Percentiles rank a stretch among this genome's conserved stretches.
These are phyloP conservation scores for Scalopus aquaticus DNA, from an alignment of 2,113 vertebrate species.

Conservation along the genomic window DNA sequence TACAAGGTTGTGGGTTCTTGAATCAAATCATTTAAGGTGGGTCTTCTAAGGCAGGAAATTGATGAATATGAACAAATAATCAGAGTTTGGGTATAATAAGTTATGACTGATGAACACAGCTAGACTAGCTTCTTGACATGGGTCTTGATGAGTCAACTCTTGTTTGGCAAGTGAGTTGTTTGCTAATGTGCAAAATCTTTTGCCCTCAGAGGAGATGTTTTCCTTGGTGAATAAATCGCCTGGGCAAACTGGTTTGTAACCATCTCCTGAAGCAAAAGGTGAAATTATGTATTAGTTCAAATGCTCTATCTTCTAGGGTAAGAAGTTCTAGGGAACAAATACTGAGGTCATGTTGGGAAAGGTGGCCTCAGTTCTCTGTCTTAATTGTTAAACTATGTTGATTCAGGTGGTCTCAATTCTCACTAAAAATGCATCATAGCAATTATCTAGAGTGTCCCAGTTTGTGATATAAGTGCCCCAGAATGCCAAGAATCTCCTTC, in stretches of 20 bases:
- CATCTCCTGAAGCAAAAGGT: constrained; percentile 11
- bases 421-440: neutral
- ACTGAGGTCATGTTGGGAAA: neutral
- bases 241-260: neutral
- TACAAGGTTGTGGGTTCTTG: neutral
- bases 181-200: neutral
- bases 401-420: neutral
- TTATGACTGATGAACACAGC: neutral
- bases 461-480: neutral
- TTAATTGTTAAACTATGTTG: neutral
- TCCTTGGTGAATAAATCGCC: neutral
- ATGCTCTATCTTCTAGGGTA: neutral
- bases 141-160: constrained; percentile 14
- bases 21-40: neutral
- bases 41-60: neutral
- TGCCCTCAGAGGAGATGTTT: neutral
- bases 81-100: neutral
- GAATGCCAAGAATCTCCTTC: neutral
- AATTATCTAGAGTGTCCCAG: neutral
- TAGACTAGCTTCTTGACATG: neutral
- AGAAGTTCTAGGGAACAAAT: neutral
- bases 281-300: neutral
- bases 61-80: neutral
- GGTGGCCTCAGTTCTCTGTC: neutral
- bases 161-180: constrained; percentile 5